A percentile compares a stretch with the other conserved stretches of the same genome.
Conservation (phyloP, 2,113 vertebrate genomes). For the Asarcornis scutulata region DNA sequence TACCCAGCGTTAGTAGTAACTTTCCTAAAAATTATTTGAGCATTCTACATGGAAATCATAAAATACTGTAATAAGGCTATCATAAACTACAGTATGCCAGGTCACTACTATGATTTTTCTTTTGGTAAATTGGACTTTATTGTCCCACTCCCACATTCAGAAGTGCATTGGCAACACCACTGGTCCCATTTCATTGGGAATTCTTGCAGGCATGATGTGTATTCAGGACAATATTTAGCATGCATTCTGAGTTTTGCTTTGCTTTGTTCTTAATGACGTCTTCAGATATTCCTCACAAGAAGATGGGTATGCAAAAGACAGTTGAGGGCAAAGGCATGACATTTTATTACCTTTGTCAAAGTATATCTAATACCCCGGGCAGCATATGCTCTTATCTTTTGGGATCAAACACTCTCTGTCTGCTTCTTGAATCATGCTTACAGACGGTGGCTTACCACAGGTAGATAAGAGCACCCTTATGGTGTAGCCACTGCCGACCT, state of each 20-base stretch:
- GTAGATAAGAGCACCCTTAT: neutral
- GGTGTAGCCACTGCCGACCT: neutral
- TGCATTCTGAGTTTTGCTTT: neutral
- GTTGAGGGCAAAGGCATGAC: neutral
- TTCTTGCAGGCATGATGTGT: neutral
- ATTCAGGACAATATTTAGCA: slow-evolving; percentile 6
- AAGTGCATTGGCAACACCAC: neutral
- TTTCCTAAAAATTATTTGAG: neutral
- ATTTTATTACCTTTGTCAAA: slow-evolving; percentile 32
- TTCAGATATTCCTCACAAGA: neutral
- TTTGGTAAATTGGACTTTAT: neutral
- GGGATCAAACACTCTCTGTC: slow-evolving; percentile 35
- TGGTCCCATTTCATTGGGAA: neutral
- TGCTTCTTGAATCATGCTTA: slow-evolving; percentile 23
- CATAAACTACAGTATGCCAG: neutral
- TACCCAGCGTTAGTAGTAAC: neutral
- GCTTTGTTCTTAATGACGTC: slow-evolving; percentile 49
- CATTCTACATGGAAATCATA: neutral
- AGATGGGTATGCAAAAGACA: slow-evolving; percentile 22
- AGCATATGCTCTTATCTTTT: neutral
- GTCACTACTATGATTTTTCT: neutral
- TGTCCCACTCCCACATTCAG: neutral
- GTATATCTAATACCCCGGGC: neutral
- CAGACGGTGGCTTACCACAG: neutral
- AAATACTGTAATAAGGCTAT: neutral